Conservation (phyloP, 2,113 vertebrate genomes). For the Penelope pileata region DNA sequence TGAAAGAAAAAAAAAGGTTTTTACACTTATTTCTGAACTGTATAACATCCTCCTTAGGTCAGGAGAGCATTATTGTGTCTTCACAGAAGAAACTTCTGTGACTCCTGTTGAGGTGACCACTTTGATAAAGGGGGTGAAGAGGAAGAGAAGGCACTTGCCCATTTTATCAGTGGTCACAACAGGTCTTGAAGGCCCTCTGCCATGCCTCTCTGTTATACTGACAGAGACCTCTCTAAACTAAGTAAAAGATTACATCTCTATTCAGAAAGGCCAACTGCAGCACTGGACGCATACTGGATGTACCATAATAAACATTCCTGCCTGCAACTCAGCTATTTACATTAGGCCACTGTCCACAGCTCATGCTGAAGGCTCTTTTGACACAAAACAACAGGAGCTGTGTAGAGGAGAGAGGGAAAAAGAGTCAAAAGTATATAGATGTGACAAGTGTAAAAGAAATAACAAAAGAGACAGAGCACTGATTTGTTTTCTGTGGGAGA, state of each 20-base stretch:
- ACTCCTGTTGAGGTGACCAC: not conserved
- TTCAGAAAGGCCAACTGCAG: not conserved
- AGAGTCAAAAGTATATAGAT: not conserved
- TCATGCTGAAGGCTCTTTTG: not conserved
- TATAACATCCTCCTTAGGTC: not conserved
- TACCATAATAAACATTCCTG: not conserved
- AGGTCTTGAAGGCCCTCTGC: not conserved
- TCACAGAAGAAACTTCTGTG: not conserved
- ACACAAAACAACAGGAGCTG: not conserved
- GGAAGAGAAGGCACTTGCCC: not conserved
- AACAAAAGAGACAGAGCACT: not conserved
- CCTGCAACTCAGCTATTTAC: not conserved
- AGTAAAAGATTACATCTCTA: not conserved
- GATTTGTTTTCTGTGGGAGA: not conserved
- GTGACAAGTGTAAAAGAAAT: not conserved
- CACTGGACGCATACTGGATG: not conserved
- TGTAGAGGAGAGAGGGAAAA: not conserved
- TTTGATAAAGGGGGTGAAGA: not conserved
- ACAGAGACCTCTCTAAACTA: not conserved
- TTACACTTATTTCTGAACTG: constrained; percentile 7
- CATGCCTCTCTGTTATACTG: not conserved
- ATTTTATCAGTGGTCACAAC: not conserved
- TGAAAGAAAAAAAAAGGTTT: not conserved
- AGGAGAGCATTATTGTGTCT: not conserved
- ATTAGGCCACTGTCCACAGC: not conserved